phyloP scores from a whole-genome alignment of 2,113 vertebrate species.

The Carassius auratus region DNA sequence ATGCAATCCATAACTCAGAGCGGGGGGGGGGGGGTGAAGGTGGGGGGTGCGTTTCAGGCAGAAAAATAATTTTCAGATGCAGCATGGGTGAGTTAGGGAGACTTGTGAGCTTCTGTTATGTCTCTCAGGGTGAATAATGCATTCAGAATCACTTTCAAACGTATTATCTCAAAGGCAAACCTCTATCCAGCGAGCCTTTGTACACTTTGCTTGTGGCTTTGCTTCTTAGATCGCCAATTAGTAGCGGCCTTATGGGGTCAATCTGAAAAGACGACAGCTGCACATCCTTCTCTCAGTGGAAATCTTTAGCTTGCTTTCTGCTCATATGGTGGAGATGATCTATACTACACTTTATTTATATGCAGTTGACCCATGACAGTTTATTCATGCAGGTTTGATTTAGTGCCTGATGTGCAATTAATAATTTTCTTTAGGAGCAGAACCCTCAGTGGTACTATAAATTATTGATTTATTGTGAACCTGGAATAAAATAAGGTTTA shows the following conservation, averaged over 20 bases:
- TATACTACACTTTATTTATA: conserved; percentile 5
- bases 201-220: conserved; percentile 35
- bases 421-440: conserved; percentile 4
- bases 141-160: conserved; percentile 35
- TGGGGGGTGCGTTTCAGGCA: conserved; percentile 48
- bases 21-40: background rate
- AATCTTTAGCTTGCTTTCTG: background rate
- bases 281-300: background rate
- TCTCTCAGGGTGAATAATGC: conserved; percentile 31
- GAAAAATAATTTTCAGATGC: conserved; percentile 53
- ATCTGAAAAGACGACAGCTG: too few species aligned
- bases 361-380: conserved; percentile 1
- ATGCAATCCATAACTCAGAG: conserved; percentile 47
- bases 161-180: conserved; percentile 17
- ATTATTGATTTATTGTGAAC: background rate
- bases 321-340: background rate
- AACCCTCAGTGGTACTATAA: background rate
- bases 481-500: background rate
- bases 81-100: conserved; percentile 41
- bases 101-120: conserved; percentile 21
- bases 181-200: background rate
- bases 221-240: conserved; percentile 32
- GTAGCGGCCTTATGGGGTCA: background rate
- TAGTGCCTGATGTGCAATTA: conserved; percentile 15
- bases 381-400: conserved; percentile 19